A percentile compares a stretch with the other conserved stretches of the same genome.
phyloP scores from a whole-genome alignment of 2,888 invertebrate species.

The Melinaea menophilus region DNA sequence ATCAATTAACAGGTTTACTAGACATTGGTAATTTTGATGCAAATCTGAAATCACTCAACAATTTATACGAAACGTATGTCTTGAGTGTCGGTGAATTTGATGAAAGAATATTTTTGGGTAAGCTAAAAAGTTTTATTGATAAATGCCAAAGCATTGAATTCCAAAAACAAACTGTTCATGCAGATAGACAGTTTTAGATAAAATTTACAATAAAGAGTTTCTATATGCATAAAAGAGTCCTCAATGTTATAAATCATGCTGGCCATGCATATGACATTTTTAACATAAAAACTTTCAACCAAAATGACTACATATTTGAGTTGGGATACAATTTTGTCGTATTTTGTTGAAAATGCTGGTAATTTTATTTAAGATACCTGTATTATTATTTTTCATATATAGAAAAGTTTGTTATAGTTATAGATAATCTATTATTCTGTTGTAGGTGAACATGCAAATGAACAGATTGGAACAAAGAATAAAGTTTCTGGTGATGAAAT shows the following conservation, averaged over 20 bases:
- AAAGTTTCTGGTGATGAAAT: constrained; percentile 68
- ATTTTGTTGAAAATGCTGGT: constrained; percentile 24
- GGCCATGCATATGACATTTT: neutral
- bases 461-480: constrained; percentile 60
- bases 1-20: constrained; percentile 85
- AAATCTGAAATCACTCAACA: constrained; percentile 91
- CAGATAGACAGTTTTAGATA: neutral
- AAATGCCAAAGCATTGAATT: neutral
- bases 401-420: neutral
- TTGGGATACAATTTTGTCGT: constrained; percentile 31
- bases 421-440: constrained; percentile 5
- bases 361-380: constrained; percentile 1
- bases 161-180: neutral
- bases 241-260: neutral
- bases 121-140: constrained; percentile 41
- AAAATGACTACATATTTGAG: constrained; percentile 32
- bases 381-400: neutral
- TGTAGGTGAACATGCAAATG: constrained; percentile 71
- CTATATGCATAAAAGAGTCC: too few species aligned
- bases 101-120: constrained; percentile 95
- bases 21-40: constrained; percentile 88
- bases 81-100: constrained; percentile 96
- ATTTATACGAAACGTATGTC: constrained; percentile 93
- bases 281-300: constrained; percentile 3
- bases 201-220: too few species aligned